Conservation (phyloP, 1,140 invertebrate genomes). For the Pogonognathellus flavescens region DNA sequence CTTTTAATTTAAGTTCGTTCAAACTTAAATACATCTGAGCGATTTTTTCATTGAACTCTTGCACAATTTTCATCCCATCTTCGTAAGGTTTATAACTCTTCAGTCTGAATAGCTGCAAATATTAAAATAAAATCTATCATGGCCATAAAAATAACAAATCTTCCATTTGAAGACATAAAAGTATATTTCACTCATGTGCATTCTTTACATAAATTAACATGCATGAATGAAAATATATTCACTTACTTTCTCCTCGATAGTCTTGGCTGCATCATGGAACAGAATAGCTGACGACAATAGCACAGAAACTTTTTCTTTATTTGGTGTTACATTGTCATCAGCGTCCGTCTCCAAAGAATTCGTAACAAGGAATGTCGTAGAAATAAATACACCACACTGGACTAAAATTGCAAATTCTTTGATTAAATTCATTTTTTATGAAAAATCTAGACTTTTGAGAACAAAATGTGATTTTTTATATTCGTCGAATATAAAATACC, state of each 20-base stretch:
- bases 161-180: neutral
- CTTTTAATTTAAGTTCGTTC: slow-evolving; percentile 13
- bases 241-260: slow-evolving; percentile 24
- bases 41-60: neutral
- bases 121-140: neutral
- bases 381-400: no score
- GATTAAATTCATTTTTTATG: no score
- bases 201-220: no score
- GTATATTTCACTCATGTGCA: neutral
- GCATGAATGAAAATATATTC: neutral
- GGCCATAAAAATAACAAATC: neutral
- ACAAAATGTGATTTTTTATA: no score
- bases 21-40: neutral
- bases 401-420: no score
- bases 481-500: no score
- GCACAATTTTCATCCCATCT: neutral
- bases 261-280: slow-evolving; percentile 24
- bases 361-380: no score
- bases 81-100: slow-evolving; percentile 19
- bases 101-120: slow-evolving; percentile 1
- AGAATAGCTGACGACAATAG: neutral
- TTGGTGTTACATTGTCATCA: neutral
- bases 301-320: neutral
- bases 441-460: no score
- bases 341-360: no score